phyloP scores from a whole-genome alignment of 2,797 vertebrate species.

The Onychomys torridus region DNA sequence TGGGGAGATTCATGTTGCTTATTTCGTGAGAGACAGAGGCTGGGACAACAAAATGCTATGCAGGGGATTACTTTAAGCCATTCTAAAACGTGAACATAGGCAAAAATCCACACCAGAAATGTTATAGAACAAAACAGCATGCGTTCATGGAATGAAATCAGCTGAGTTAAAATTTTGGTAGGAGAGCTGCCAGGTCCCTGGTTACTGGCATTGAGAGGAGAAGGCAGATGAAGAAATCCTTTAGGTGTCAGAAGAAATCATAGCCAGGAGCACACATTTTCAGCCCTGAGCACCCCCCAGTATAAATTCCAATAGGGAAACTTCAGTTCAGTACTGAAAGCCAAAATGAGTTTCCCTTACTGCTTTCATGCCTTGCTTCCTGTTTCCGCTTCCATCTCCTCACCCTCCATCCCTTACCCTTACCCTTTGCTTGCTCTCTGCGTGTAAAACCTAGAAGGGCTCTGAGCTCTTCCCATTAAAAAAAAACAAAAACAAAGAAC shows the following conservation, averaged over 20 bases:
- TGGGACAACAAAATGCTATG: constrained; percentile 10
- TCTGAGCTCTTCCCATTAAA: not conserved
- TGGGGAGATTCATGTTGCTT: not conserved
- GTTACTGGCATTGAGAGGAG: not conserved
- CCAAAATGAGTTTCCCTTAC: not conserved
- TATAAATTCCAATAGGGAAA: not conserved
- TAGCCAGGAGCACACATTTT: not conserved
- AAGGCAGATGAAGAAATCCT: not conserved
- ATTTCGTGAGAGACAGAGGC: not conserved
- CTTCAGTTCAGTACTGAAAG: not conserved
- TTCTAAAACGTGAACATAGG: not conserved
- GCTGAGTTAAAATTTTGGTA: not conserved
- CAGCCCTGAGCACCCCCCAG: not conserved
- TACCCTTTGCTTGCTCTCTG: not conserved
- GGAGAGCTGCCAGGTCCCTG: not conserved
- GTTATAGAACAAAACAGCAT: not conserved
- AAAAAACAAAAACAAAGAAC: too few species aligned
- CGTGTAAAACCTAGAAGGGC: not conserved
- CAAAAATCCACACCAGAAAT: not conserved
- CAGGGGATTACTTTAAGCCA: not conserved
- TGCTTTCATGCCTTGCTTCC: not conserved
- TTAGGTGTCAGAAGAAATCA: not conserved
- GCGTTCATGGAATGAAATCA: not conserved
- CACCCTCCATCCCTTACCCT: not conserved
- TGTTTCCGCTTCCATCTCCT: not conserved